Percentiles rank a stretch among this genome's conserved stretches.
Evolutionary conservation across 2,888 invertebrate genomes (phyloP).

Genomic region (Alentia gelatinosa): DNA sequence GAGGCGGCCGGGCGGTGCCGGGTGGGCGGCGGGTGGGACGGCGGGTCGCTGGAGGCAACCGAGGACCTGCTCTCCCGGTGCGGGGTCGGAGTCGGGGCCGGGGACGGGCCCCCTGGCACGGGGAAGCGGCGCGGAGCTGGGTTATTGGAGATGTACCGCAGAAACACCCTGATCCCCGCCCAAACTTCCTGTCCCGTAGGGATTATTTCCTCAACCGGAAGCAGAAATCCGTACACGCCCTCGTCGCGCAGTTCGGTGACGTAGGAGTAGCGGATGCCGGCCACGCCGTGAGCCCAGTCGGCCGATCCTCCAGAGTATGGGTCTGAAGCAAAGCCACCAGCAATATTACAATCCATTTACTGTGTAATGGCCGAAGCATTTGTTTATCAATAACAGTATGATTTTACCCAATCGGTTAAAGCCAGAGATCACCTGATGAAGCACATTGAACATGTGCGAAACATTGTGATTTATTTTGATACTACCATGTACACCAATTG

Average conservation of each 20-base stretch:
- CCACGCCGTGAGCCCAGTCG: constrained; percentile 61
- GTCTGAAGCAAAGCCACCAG: too few species aligned
- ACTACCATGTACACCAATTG: too few species aligned
- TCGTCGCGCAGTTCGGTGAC: constrained; percentile 61
- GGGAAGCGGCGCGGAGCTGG: not conserved
- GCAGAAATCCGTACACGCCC: constrained; percentile 55
- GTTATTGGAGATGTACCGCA: not conserved
- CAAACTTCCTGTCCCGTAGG: constrained; percentile 58
- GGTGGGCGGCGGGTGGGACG: not conserved
- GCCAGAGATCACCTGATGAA: too few species aligned
- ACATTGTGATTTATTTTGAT: too few species aligned
- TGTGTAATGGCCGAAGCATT: too few species aligned
- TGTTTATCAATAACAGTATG: too few species aligned
- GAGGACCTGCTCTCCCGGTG: not conserved
- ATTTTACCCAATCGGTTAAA: too few species aligned
- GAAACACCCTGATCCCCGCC: constrained; percentile 51
- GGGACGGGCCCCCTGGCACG: not conserved
- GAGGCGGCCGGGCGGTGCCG: not conserved
- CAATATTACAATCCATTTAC: too few species aligned
- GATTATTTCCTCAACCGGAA: constrained; percentile 59
- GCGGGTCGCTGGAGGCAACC: not conserved
- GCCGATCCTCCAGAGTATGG: constrained; percentile 61
- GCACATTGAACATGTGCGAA: too few species aligned
- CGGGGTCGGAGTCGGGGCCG: not conserved
- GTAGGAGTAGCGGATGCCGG: constrained; percentile 61